Evolutionary conservation across 2,113 vertebrate genomes (phyloP).

Genomic region (Upupa epops): DNA sequence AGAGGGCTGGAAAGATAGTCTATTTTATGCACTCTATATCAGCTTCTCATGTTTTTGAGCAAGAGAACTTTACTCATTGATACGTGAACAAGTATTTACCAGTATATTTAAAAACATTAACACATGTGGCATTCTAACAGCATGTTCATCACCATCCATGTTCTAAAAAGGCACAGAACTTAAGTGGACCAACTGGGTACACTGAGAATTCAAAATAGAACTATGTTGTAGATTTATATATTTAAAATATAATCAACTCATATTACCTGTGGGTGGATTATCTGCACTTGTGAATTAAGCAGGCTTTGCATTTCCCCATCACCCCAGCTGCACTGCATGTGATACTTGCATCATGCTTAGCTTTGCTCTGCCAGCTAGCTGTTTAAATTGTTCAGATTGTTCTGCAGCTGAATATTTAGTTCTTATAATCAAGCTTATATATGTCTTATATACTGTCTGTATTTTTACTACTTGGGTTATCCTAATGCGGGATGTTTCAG

Average conservation of each 20-base stretch:
- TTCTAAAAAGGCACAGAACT: not conserved
- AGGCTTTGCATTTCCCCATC: conserved; percentile 40
- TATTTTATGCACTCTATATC: not conserved
- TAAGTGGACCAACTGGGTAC: not conserved
- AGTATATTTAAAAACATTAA: not conserved
- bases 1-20: not conserved
- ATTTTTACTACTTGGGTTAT: not conserved
- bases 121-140: not conserved
- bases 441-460: not conserved
- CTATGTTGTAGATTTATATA: not conserved
- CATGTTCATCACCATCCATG: not conserved
- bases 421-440: not conserved
- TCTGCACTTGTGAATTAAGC: conserved; percentile 34
- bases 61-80: not conserved
- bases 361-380: conserved; percentile 15
- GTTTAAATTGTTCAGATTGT: not conserved
- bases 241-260: conserved; percentile 30
- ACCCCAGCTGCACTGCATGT: not conserved
- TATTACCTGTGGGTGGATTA: not conserved
- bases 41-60: not conserved
- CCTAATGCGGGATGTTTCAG: not conserved
- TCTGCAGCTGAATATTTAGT: not conserved
- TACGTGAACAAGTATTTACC: not conserved
- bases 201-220: not conserved
- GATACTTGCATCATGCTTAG: not conserved